Evolutionary conservation across 1,140 invertebrate species (phyloP).

Genomic region (Drosophila willistoni): DNA sequence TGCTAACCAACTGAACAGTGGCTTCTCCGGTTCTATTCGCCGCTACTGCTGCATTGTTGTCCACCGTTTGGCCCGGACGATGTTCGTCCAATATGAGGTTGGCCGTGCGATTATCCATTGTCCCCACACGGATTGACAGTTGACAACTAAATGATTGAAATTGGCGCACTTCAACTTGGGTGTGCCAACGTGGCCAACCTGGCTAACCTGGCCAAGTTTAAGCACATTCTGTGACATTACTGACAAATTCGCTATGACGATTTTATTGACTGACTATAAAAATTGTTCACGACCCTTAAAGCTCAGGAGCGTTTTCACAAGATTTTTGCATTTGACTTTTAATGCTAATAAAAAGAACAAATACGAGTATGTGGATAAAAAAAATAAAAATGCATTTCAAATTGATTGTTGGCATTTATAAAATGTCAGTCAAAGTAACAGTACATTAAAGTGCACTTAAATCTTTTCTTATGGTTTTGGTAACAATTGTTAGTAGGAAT

Average conservation of each 20-base stretch:
- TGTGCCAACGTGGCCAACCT: conserved; percentile 8
- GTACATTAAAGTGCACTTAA: too few relatives aligned
- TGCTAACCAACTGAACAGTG: conserved; percentile 42
- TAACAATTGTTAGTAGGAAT: too few relatives aligned
- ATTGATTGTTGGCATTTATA: background rate
- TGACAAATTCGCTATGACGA: conserved; percentile 17
- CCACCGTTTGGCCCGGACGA: background rate
- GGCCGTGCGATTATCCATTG: conserved; percentile 43
- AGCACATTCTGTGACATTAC: conserved; percentile 3
- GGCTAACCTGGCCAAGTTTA: conserved; percentile 29
- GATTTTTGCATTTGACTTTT: background rate
- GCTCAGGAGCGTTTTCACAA: conserved; percentile 29
- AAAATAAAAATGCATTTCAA: background rate
- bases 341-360: background rate
- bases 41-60: background rate
- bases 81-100: conserved; percentile 50
- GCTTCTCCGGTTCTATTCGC: conserved; percentile 6
- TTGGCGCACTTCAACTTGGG: conserved; percentile 31
- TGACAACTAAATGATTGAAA: conserved; percentile 50
- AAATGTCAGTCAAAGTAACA: too few relatives aligned
- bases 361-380: background rate
- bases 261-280: conserved; percentile 14
- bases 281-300: background rate
- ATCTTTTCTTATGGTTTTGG: too few relatives aligned
- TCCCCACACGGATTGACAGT: conserved; percentile 34